Percentiles rank a stretch among this genome's conserved stretches.
These are phyloP conservation scores for Trichogramma evanescens DNA, from an alignment of 2,888 invertebrate species.

Conservation along the genomic window DNA sequence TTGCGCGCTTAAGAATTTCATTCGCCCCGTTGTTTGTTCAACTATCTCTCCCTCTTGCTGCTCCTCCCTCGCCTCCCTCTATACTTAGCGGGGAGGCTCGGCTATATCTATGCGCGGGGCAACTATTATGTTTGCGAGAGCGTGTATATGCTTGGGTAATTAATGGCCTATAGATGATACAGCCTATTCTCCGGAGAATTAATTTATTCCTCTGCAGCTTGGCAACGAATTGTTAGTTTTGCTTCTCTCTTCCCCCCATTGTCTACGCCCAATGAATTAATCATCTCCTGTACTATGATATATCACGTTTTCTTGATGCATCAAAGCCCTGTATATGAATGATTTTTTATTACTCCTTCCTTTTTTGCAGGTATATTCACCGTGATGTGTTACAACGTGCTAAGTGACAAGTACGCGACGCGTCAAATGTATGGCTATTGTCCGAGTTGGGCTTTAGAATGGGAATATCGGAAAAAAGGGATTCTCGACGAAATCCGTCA, in stretches of 20 bases:
- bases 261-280: too few relatives aligned
- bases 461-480: conserved; percentile 97
- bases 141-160: background rate
- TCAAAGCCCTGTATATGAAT: too few relatives aligned
- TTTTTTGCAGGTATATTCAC: conserved; percentile 80
- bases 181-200: too few relatives aligned
- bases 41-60: background rate
- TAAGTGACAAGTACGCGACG: conserved; percentile 98
- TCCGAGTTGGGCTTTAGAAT: conserved; percentile 96
- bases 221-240: too few relatives aligned
- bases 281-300: too few relatives aligned
- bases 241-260: too few relatives aligned
- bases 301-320: too few relatives aligned
- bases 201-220: too few relatives aligned
- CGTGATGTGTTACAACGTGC: conserved; percentile 98
- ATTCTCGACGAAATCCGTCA: conserved; percentile 94
- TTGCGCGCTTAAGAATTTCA: background rate
- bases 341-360: background rate
- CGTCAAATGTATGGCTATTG: conserved; percentile 99
- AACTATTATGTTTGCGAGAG: background rate
- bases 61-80: background rate
- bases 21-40: background rate
- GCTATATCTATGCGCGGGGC: too few relatives aligned
- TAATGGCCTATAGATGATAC: too few relatives aligned
- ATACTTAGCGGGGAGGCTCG: too few relatives aligned